Percentiles rank a stretch among this genome's conserved stretches.
Evolutionary conservation across 2,888 invertebrate species (phyloP).

Genomic region (Conomelus anceps): DNA sequence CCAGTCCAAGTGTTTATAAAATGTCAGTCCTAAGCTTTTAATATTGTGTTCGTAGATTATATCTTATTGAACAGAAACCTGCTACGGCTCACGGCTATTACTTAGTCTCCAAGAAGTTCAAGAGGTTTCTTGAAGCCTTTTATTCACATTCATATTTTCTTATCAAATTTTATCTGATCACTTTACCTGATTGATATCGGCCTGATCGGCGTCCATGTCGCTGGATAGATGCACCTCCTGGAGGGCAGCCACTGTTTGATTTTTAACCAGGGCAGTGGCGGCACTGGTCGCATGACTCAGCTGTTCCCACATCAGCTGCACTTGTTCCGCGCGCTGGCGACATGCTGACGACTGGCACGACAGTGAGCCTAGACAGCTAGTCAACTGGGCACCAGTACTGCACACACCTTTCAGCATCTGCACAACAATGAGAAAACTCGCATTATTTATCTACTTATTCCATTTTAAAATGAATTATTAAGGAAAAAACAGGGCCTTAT

Average conservation of each 20-base stretch:
- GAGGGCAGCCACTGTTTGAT: slow-evolving; percentile 54
- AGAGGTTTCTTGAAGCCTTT: too few relatives aligned
- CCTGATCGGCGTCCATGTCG: slow-evolving; percentile 44
- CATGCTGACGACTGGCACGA: slow-evolving; percentile 37
- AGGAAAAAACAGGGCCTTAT: too few relatives aligned
- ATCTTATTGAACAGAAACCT: too few relatives aligned
- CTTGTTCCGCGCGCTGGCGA: slow-evolving; percentile 29
- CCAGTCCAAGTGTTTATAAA: too few relatives aligned
- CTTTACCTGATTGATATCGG: slow-evolving; percentile 33
- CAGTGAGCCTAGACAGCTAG: slow-evolving; percentile 52
- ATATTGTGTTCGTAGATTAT: too few relatives aligned
- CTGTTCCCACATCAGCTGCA: slow-evolving; percentile 55
- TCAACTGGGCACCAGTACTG: slow-evolving; percentile 54
- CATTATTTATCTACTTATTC: too few relatives aligned
- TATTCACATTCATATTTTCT: too few relatives aligned
- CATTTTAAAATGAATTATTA: neutral
- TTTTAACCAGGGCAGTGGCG: slow-evolving; percentile 57
- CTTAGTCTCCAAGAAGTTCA: too few relatives aligned
- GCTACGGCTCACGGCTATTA: too few relatives aligned
- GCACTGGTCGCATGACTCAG: slow-evolving; percentile 54
- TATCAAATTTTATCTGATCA: neutral
- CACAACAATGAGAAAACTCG: neutral
- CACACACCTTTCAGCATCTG: slow-evolving; percentile 58
- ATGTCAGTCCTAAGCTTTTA: too few relatives aligned
- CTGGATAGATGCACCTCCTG: slow-evolving; percentile 46